phyloP scores from a whole-genome alignment of 2,888 invertebrate species.

The Sminthurides aquaticus region DNA sequence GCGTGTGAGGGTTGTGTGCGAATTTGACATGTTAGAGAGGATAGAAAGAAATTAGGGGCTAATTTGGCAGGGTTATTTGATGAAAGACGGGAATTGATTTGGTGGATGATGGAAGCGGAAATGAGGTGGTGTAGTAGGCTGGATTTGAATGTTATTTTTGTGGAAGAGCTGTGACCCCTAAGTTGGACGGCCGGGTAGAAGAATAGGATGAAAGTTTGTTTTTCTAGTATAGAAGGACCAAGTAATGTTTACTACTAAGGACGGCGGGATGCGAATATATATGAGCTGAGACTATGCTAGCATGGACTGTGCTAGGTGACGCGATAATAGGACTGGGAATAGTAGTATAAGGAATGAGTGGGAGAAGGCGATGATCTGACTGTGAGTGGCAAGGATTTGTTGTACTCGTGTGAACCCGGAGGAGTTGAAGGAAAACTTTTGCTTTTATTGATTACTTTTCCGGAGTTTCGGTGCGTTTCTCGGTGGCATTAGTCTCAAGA shows the following conservation, averaged over 20 bases:
- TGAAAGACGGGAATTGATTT: not conserved
- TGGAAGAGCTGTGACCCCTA: not conserved
- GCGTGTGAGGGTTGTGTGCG: not conserved
- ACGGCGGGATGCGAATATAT: not conserved
- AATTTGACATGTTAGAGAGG: not conserved
- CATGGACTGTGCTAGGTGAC: too few species aligned
- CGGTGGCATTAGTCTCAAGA: constrained; percentile 3
- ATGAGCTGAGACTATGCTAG: too few species aligned
- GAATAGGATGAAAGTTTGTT: not conserved
- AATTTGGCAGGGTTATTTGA: not conserved
- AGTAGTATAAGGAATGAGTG: not conserved
- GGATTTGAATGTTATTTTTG: not conserved
- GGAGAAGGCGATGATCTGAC: not conserved
- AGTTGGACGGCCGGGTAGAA: not conserved
- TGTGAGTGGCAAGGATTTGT: not conserved
- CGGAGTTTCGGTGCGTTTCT: not conserved
- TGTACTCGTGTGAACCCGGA: constrained; percentile 10
- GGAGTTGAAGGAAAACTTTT: constrained; percentile 12
- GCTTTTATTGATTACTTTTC: constrained; percentile 14
- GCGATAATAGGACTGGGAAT: not conserved
- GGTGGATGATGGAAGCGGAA: not conserved
- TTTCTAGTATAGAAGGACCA: not conserved
- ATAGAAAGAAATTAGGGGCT: not conserved
- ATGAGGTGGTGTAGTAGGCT: too few species aligned
- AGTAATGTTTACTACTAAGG: not conserved